Evolutionary conservation across 2,113 vertebrate species (phyloP).

Genomic region (Promerops cafer): DNA sequence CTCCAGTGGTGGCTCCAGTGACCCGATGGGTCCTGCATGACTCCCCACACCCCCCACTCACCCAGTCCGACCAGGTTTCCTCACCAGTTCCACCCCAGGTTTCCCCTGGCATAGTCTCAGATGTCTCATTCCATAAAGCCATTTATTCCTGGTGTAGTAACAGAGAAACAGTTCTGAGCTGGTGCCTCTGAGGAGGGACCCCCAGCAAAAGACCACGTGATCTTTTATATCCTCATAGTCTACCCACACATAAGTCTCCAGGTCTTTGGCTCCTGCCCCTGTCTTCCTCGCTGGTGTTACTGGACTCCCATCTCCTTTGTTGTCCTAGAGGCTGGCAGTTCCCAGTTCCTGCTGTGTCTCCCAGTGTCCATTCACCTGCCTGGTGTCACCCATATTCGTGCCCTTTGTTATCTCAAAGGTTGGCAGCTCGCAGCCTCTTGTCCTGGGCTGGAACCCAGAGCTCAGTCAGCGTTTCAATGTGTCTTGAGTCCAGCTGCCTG

Average conservation of each 20-base stretch:
- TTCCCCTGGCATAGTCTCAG: not conserved
- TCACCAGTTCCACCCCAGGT: not conserved
- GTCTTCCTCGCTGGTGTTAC: not conserved
- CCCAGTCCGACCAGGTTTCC: not conserved
- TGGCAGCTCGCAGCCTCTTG: not conserved
- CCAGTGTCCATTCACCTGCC: not conserved
- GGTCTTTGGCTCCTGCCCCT: not conserved
- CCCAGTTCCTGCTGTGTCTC: not conserved
- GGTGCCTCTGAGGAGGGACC: not conserved
- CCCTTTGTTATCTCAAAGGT: not conserved
- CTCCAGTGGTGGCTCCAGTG: not conserved
- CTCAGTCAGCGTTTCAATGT: not conserved
- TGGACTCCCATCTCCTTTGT: not conserved
- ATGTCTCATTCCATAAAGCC: not conserved
- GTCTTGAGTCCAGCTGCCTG: not conserved
- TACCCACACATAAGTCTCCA: not conserved
- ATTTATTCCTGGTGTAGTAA: not conserved
- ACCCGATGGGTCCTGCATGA: fast-evolving
- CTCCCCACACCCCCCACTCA: not conserved
- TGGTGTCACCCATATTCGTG: not conserved
- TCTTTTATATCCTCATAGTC: not conserved
- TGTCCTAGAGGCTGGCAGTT: not conserved
- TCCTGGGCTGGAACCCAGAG: not conserved
- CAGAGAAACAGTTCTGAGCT: not conserved
- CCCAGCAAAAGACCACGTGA: not conserved